Conservation (phyloP, 2,888 invertebrate species). For the Cheilosia vulpina region DNA sequence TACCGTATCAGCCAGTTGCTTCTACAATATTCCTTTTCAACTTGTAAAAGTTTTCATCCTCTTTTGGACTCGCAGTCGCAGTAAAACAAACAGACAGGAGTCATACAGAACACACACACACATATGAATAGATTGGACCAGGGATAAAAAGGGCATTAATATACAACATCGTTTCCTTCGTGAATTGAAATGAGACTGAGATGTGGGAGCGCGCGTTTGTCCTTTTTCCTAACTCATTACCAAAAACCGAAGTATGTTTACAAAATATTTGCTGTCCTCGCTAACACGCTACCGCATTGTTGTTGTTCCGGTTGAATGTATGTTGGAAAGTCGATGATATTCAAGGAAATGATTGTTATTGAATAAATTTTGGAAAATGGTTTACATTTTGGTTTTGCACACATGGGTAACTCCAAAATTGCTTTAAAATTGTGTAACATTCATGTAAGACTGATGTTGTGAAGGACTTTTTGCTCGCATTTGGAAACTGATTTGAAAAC, state of each 20-base stretch:
- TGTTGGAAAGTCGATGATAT: slow-evolving; percentile 34
- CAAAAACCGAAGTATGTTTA: slow-evolving; percentile 28
- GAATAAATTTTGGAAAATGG: slow-evolving; percentile 48
- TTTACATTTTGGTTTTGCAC: neutral
- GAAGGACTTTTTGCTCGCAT: neutral
- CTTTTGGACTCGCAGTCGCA: slow-evolving; percentile 1
- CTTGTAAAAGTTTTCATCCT: slow-evolving; percentile 32
- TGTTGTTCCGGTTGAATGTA: too few relatives aligned
- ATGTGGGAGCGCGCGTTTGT: slow-evolving; percentile 16
- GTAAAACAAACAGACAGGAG: slow-evolving; percentile 11
- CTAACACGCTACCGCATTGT: slow-evolving; percentile 3
- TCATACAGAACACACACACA: neutral
- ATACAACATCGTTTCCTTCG: slow-evolving; percentile 29
- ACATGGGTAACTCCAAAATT: slow-evolving; percentile 23
- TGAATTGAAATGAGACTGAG: slow-evolving; percentile 45
- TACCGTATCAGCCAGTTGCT: slow-evolving; percentile 26
- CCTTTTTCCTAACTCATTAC: slow-evolving; percentile 44
- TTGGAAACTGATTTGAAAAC: neutral
- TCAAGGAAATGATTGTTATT: slow-evolving; percentile 36
- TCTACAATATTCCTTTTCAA: slow-evolving; percentile 1
- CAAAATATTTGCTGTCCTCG: slow-evolving; percentile 24
- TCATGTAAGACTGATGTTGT: neutral
- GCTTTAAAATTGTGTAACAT: neutral
- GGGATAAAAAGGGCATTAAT: slow-evolving; percentile 44
- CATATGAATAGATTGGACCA: neutral